These are phyloP conservation scores for Cataglyphis livida DNA, from an alignment of 2,888 invertebrate genomes.

Conservation along the genomic window DNA sequence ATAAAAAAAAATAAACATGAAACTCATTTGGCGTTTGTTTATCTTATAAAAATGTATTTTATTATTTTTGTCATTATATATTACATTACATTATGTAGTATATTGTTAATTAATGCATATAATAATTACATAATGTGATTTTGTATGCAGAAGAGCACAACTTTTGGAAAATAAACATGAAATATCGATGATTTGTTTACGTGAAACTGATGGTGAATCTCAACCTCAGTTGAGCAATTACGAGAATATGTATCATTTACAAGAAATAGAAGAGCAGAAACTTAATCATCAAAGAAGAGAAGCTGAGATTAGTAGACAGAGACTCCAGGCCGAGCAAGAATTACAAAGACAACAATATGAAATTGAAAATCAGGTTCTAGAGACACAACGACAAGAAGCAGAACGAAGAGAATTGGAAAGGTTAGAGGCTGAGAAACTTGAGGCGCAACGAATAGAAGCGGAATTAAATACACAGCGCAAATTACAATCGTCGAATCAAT, in stretches of 20 bases:
- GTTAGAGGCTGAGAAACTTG: constrained; percentile 67
- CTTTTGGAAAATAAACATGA: constrained; percentile 58
- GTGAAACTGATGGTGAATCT: constrained; percentile 42
- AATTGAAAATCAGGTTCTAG: constrained; percentile 64
- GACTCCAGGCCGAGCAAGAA: constrained; percentile 69
- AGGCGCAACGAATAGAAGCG: constrained; percentile 78
- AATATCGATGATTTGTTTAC: constrained; percentile 49
- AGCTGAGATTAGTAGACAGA: constrained; percentile 62
- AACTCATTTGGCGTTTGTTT: neutral
- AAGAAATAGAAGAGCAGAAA: constrained; percentile 71
- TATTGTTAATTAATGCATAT: neutral
- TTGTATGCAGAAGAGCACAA: constrained; percentile 51
- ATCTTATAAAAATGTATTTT: neutral
- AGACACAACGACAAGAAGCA: constrained; percentile 73
- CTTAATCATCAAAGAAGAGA: constrained; percentile 65
- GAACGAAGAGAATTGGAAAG: constrained; percentile 75
- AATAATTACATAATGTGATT: constrained; percentile 1
- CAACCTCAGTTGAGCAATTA: constrained; percentile 61
- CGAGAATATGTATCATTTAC: constrained; percentile 64
- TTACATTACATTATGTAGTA: neutral
- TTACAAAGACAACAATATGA: constrained; percentile 70
- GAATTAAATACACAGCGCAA: constrained; percentile 81
- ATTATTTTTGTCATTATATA: neutral
- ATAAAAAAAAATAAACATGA: neutral
- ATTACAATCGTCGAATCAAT: constrained; percentile 77